phyloP scores from a whole-genome alignment of 2,113 vertebrate species.

The Ammodytes marinus region DNA sequence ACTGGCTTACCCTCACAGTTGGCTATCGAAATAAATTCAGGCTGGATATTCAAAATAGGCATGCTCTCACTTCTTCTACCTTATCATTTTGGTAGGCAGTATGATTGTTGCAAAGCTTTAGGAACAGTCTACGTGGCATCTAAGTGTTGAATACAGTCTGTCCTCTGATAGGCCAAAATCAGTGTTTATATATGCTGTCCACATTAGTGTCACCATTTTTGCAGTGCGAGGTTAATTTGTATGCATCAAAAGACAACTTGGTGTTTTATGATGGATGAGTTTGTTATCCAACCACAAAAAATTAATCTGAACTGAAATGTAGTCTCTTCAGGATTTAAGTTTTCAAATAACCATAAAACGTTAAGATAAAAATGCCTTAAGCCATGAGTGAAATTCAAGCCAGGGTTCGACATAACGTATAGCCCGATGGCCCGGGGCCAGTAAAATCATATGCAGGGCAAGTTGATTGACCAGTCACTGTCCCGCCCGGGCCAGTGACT shows the following conservation, averaged over 20 bases:
- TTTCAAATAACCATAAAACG: not conserved
- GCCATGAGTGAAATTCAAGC: no score
- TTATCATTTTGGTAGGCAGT: not conserved
- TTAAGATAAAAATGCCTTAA: not conserved
- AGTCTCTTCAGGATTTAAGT: not conserved
- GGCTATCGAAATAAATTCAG: not conserved
- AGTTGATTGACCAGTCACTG: no score
- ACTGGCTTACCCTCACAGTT: not conserved
- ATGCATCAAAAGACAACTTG: not conserved
- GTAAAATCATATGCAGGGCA: no score
- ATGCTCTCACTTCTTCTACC: not conserved
- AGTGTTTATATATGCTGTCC: constrained; percentile 20
- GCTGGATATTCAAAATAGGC: not conserved
- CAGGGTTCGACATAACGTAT: no score
- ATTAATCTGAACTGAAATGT: not conserved
- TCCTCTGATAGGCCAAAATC: constrained; percentile 10
- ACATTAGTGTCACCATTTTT: not conserved
- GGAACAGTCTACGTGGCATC: not conserved
- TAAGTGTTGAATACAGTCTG: not conserved
- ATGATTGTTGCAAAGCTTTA: not conserved
- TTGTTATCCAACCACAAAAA: not conserved
- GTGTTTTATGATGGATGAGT: not conserved
- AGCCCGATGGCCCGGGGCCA: no score
- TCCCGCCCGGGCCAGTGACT: no score
- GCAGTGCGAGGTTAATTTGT: not conserved